Base-by-base conservation (phyloP, 2,888 invertebrate species). In the Deilephila porcellus region DNA sequence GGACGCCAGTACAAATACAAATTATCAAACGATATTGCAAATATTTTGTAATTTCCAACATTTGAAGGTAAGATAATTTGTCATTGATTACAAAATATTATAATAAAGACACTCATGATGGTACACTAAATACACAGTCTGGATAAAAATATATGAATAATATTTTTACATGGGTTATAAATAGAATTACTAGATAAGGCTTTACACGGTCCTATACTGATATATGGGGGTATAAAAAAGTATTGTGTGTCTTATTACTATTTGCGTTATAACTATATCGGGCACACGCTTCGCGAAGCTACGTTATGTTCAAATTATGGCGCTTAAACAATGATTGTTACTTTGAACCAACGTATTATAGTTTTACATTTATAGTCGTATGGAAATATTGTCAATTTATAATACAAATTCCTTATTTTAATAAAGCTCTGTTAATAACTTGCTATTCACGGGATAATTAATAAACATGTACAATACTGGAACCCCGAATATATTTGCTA, bases 341-440 rank as follows among this genome's bases (percentile, higher is more conserved):
- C 14, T 29, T 29, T 17, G 8, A 60, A 29, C 14, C 25, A 4
- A 60, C 29, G 5, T 32, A 60, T 60, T 19, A 60, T 25, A 14
- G 14, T 29, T 7, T 20, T 11, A 20, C n/a, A 11, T 29, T 60
- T 60, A 29, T 29, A 29, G 29, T 60, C 60, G 25, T 29, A 60
- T 60, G 4, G 60, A 60, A 60, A 60, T 60, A 60, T 60, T 60
- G 60, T 60, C 60, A 60, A 60, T 60, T 17, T 60, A 60, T 32
- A 32, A 32, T 17, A 29, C 17, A 29, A 29, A 60, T 29, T 25
- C 14, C 60, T 60, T 60, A 60, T 29, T 17, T 60, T 60, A 60
- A 32, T 60, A 60, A 60, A 60, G 60, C 60, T 60, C 60, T 32
- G 25, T 60, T 60, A 29, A 56, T 7, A 56, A 56, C 3, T 25